These are phyloP conservation scores for Limosa lapponica DNA, from an alignment of 2,797 vertebrate genomes.

Conservation along the genomic window DNA sequence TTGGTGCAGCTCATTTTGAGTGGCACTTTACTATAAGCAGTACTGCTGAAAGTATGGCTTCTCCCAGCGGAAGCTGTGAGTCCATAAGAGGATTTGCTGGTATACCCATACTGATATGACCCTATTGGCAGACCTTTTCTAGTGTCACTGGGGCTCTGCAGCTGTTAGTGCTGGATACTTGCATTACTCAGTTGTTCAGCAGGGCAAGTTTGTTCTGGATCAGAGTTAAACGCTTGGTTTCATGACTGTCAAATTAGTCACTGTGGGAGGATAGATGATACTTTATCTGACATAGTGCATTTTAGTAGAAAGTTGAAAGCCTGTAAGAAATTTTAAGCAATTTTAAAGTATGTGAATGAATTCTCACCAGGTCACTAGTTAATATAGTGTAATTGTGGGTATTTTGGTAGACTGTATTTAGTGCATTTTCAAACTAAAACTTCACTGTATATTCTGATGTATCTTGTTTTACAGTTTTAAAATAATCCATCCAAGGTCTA, in stretches of 20 bases:
- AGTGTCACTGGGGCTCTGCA: background rate
- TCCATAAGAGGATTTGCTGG: background rate
- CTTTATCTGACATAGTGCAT: background rate
- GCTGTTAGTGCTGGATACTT: background rate
- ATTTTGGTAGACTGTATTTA: background rate
- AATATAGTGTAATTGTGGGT: background rate
- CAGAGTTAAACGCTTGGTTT: background rate
- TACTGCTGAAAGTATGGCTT: background rate
- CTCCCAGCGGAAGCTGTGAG: background rate
- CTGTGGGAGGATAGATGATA: background rate
- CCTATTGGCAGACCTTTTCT: background rate
- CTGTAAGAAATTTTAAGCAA: background rate
- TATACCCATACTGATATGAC: background rate
- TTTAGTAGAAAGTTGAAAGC: background rate
- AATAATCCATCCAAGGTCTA: background rate
- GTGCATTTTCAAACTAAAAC: background rate
- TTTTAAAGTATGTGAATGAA: background rate
- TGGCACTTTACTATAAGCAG: background rate
- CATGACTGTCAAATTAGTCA: background rate
- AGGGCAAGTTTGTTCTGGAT: background rate
- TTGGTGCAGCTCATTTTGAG: background rate
- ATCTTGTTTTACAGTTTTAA: background rate
- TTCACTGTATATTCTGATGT: background rate
- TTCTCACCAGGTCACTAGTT: background rate
- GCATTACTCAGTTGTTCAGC: background rate